A percentile compares a stretch with the other conserved stretches of the same genome.
Conservation (phyloP, 2,797 vertebrate species). For the Etheostoma nigrum region DNA sequence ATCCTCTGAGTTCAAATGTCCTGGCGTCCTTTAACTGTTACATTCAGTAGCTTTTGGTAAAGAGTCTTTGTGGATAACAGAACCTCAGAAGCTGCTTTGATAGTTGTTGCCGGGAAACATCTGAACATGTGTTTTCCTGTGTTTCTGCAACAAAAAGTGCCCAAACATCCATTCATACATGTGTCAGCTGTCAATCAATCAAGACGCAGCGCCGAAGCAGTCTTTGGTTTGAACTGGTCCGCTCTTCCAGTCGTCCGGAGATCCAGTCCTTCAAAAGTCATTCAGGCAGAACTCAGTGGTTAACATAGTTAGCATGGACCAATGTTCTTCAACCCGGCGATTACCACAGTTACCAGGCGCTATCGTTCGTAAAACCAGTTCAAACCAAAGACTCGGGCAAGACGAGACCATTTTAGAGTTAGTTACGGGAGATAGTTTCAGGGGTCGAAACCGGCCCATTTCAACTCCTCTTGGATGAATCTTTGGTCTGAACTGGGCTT, state of each 20-base stretch:
- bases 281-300: conserved; percentile 6
- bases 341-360: not conserved
- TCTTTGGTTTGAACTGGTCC: conserved; percentile 45
- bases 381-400: too few relatives aligned
- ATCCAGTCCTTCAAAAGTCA: conserved; percentile 18
- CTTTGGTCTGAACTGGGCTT: too few relatives aligned
- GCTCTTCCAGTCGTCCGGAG: conserved; percentile 9
- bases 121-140: conserved; percentile 5
- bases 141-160: conserved; percentile 39
- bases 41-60: conserved; percentile 19
- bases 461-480: too few relatives aligned
- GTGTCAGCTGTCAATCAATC: not conserved
- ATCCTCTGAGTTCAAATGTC: too few relatives aligned
- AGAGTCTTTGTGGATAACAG: not conserved
- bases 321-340: not conserved
- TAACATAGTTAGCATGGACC: not conserved
- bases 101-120: not conserved
- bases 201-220: not conserved
- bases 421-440: too few relatives aligned
- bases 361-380: not conserved
- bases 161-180: conserved; percentile 4
- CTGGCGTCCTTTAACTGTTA: not conserved
- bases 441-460: too few relatives aligned
- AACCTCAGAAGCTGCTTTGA: conserved; percentile 2
- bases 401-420: too few relatives aligned